Percentiles rank a stretch among this genome's conserved stretches.
phyloP scores from a whole-genome alignment of 2,888 invertebrate species.

The Capitulum mitella region DNA sequence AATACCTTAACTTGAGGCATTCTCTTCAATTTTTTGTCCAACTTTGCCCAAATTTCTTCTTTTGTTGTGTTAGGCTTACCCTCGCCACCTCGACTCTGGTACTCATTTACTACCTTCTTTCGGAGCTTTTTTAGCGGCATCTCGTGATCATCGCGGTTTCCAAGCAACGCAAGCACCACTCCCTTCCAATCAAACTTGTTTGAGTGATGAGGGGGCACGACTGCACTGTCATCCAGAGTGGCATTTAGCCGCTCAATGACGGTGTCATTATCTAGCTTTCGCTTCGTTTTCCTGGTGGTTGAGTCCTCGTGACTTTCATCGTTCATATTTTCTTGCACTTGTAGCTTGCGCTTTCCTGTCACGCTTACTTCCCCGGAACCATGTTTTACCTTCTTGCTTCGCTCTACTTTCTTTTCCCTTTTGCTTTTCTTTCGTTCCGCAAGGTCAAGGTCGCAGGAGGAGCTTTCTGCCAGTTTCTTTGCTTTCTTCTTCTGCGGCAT shows the following conservation, averaged over 20 bases:
- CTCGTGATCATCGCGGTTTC: slow-evolving; percentile 44
- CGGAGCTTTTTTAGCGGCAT: slow-evolving; percentile 63
- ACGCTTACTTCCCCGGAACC: too few species aligned
- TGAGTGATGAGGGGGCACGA: not conserved
- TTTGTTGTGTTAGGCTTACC: slow-evolving; percentile 47
- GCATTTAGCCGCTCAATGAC: not conserved
- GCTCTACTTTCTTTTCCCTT: slow-evolving; percentile 32
- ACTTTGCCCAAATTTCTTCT: slow-evolving; percentile 60
- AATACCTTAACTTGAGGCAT: slow-evolving; percentile 40
- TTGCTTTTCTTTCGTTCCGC: slow-evolving; percentile 31
- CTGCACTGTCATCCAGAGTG: not conserved
- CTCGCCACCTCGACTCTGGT: slow-evolving; percentile 43
- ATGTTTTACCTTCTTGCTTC: slow-evolving; percentile 33
- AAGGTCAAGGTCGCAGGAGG: too few species aligned
- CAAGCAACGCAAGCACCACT: not conserved
- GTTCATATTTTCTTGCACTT: slow-evolving; percentile 5
- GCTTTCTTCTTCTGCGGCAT: slow-evolving; percentile 33
- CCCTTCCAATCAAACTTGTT: not conserved
- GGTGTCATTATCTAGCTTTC: not conserved
- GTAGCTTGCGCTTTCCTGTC: too few species aligned
- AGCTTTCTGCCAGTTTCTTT: too few species aligned
- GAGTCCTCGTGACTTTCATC: not conserved
- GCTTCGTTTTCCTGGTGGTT: slow-evolving; percentile 28
- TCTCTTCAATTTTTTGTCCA: slow-evolving; percentile 63
- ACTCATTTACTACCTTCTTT: slow-evolving; percentile 65